Evolutionary conservation across 2,113 vertebrate species (phyloP).

Genomic region (Forbesichthys agassizii): DNA sequence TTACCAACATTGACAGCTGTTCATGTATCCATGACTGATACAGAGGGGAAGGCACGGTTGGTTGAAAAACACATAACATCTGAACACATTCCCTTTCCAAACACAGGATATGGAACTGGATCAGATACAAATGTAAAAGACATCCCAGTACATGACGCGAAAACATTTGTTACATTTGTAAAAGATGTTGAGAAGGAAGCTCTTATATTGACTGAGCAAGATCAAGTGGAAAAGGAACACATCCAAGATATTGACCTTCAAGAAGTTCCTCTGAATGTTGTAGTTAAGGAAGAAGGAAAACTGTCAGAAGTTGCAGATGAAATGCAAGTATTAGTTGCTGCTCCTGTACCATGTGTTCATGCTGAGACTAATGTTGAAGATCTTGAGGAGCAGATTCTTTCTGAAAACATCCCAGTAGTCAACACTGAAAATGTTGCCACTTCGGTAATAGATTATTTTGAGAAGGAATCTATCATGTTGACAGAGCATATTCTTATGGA

Average conservation of each 20-base stretch:
- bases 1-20: background rate
- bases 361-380: conserved; percentile 6
- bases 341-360: conserved; percentile 8
- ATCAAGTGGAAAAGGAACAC: conserved; percentile 2
- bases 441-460: background rate
- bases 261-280: conserved; percentile 5
- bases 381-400: conserved; percentile 17
- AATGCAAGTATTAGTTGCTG: background rate
- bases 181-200: background rate
- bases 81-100: conserved; percentile 12
- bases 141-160: conserved; percentile 8
- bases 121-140: background rate
- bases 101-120: conserved; percentile 1
- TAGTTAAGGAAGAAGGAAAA: conserved; percentile 15
- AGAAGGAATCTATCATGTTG: background rate
- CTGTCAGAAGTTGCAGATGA: conserved; percentile 17
- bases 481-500: conserved; percentile 12
- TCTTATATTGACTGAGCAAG: background rate
- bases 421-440: conserved; percentile 7
- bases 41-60: background rate
- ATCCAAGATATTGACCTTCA: background rate
- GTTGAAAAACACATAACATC: background rate
- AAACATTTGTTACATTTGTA: background rate
- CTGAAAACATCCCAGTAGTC: conserved; percentile 11
- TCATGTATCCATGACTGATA: background rate